Evolutionary conservation across 1,140 invertebrate species (phyloP).

Genomic region (Ips nitidus): DNA sequence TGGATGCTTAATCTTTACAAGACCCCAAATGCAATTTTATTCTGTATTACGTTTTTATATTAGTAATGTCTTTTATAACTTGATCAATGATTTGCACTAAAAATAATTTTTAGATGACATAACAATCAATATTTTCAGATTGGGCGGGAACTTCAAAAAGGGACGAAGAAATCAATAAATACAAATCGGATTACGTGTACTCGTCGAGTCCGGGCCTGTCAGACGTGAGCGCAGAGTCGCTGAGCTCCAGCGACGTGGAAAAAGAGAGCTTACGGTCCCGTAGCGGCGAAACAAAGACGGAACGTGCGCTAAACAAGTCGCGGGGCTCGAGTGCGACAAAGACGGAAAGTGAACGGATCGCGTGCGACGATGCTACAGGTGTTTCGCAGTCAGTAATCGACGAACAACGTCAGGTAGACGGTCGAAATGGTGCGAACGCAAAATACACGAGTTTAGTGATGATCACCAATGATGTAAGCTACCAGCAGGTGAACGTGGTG

Average conservation of each 20-base stretch:
- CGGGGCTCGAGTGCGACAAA: constrained; percentile 35
- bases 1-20: too few relatives aligned
- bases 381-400: constrained; percentile 38
- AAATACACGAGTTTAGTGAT: constrained; percentile 83
- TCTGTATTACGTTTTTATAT: too few relatives aligned
- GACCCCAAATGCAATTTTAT: too few relatives aligned
- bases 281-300: constrained; percentile 9
- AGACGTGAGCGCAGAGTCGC: constrained; percentile 47
- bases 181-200: constrained; percentile 8
- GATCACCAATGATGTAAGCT: constrained; percentile 62
- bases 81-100: too few relatives aligned
- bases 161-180: neutral
- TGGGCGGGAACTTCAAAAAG: too few relatives aligned
- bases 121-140: too few relatives aligned
- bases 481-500: constrained; percentile 67
- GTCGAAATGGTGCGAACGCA: constrained; percentile 55
- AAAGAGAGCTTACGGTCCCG: constrained; percentile 28
- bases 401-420: constrained; percentile 49
- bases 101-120: too few relatives aligned
- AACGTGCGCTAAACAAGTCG: constrained; percentile 36
- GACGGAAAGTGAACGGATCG: constrained; percentile 6
- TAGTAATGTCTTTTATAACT: too few relatives aligned
- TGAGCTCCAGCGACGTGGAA: constrained; percentile 46
- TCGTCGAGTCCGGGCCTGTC: constrained; percentile 46
- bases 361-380: constrained; percentile 38